Evolutionary conservation across 2,888 invertebrate species (phyloP).

Genomic region (Agrotis segetum): DNA sequence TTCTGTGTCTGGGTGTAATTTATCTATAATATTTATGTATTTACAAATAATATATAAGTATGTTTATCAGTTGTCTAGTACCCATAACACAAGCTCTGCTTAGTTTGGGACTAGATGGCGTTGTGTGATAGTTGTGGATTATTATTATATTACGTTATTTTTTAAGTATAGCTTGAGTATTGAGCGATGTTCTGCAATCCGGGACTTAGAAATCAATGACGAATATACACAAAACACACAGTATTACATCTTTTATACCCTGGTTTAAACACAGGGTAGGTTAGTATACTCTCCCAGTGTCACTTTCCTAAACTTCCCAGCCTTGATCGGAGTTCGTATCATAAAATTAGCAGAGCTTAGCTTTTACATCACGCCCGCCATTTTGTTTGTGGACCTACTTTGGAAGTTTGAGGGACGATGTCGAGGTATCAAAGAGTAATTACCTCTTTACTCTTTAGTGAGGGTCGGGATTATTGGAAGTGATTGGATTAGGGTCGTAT

Average conservation of each 20-base stretch:
- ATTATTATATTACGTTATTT: too few species aligned
- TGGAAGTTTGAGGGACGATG: constrained; percentile 42
- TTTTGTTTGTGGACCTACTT: constrained; percentile 48
- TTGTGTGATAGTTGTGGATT: too few species aligned
- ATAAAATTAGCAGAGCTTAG: constrained; percentile 57
- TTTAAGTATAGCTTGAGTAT: too few species aligned
- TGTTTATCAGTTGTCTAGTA: too few species aligned
- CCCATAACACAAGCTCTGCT: too few species aligned
- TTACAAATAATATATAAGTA: too few species aligned
- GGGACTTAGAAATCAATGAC: neutral
- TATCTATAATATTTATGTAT: too few species aligned
- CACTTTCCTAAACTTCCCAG: constrained; percentile 20
- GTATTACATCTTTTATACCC: neutral
- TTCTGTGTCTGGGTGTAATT: too few species aligned
- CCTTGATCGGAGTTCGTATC: constrained; percentile 38
- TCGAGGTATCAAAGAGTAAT: constrained; percentile 43
- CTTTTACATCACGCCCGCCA: constrained; percentile 37
- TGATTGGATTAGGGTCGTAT: constrained; percentile 11
- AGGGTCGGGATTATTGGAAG: constrained; percentile 3
- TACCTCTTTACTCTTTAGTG: constrained; percentile 34
- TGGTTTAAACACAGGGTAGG: neutral
- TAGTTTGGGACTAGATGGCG: too few species aligned
- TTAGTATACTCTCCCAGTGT: neutral
- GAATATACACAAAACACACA: neutral
- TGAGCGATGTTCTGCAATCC: too few species aligned